phyloP scores from a whole-genome alignment of 1,140 invertebrate genomes.

The Neodiprion pinetum region DNA sequence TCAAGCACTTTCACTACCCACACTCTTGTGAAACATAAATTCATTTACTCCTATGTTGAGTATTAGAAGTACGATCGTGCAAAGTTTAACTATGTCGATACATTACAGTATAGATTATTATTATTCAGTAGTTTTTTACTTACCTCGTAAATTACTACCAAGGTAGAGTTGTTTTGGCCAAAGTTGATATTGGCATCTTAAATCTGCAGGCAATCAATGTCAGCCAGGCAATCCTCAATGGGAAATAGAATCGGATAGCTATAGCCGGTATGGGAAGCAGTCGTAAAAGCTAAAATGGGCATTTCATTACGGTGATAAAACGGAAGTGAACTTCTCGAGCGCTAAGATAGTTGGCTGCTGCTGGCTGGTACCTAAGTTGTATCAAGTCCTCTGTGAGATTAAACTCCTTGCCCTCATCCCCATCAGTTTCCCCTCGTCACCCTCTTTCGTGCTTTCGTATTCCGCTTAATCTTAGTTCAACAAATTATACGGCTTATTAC shows the following conservation, averaged over 20 bases:
- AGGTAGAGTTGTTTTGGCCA: background rate
- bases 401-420: constrained; percentile 1
- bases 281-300: constrained; percentile 26
- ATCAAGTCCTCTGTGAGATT: constrained; percentile 14
- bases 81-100: too few species aligned
- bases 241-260: constrained; percentile 24
- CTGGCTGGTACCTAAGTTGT: constrained; percentile 6
- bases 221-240: background rate
- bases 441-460: background rate
- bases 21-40: too few species aligned
- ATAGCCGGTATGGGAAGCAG: background rate
- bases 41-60: too few species aligned
- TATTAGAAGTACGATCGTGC: too few species aligned
- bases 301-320: constrained; percentile 26
- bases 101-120: too few species aligned
- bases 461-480: background rate
- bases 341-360: background rate
- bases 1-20: too few species aligned
- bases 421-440: background rate
- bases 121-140: background rate
- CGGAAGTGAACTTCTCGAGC: constrained; percentile 17
- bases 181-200: background rate
- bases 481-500: constrained; percentile 14
- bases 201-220: background rate
- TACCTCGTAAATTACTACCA: background rate